Evolutionary conservation across 2,888 invertebrate species (phyloP).

Genomic region (Corbicula japonica): DNA sequence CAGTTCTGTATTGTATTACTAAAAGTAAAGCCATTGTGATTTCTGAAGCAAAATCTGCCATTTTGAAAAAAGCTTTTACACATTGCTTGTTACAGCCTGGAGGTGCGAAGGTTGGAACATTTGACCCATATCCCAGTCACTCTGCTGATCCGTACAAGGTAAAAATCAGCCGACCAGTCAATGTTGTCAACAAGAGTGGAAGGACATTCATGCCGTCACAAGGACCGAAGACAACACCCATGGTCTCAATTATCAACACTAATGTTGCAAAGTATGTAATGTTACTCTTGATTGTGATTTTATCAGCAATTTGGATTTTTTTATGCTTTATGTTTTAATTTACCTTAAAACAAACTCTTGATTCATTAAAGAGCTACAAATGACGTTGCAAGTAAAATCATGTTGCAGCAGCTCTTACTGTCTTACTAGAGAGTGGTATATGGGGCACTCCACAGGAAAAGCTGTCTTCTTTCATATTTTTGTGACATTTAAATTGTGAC

Average conservation of each 20-base stretch:
- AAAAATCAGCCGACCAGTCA: constrained; percentile 76
- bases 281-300: no score
- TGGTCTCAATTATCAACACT: constrained; percentile 84
- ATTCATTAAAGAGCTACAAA: neutral
- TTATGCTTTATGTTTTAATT: neutral
- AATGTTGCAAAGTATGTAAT: constrained; percentile 83
- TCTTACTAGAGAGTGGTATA: no score
- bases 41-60: no score
- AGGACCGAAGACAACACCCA: constrained; percentile 85
- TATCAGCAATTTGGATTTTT: no score
- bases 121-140: constrained; percentile 86
- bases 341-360: neutral
- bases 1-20: no score
- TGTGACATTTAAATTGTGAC: no score
- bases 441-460: no score
- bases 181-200: constrained; percentile 86
- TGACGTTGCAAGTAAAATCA: no score
- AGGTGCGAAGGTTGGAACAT: constrained; percentile 86
- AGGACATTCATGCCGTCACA: constrained; percentile 85
- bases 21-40: no score
- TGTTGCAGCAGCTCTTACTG: no score
- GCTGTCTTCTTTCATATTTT: no score
- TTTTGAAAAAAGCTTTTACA: no score
- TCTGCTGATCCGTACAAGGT: constrained; percentile 83
- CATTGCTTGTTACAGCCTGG: constrained; percentile 77